phyloP scores from a whole-genome alignment of 2,888 invertebrate species.

The Adineta ricciae region DNA sequence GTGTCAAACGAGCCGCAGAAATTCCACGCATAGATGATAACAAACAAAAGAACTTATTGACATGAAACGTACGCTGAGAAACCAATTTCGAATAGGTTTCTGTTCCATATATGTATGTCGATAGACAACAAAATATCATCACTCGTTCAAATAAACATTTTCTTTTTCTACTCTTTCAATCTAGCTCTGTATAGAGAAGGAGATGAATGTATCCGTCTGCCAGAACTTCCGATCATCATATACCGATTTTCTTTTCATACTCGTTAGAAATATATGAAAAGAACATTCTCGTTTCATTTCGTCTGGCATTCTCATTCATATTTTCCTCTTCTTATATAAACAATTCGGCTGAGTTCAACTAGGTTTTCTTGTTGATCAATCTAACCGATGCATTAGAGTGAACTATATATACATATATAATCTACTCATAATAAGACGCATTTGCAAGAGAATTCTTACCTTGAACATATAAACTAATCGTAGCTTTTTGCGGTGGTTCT shows the following conservation, averaged over 20 bases:
- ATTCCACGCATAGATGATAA: not conserved
- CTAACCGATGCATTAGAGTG: not conserved
- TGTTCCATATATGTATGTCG: not conserved
- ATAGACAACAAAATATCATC: not conserved
- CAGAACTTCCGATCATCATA: not conserved
- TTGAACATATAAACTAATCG: not conserved
- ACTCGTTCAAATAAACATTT: not conserved
- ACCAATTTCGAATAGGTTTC: not conserved
- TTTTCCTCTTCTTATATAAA: not conserved
- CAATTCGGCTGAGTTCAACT: not conserved
- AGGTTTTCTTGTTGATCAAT: not conserved
- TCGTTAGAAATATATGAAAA: not conserved
- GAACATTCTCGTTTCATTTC: not conserved
- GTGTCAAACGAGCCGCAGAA: not conserved
- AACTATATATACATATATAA: too few species aligned
- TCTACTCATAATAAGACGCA: too few species aligned
- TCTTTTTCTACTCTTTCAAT: not conserved
- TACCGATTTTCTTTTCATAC: not conserved
- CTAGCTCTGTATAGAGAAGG: not conserved
- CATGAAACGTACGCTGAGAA: not conserved
- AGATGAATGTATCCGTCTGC: not conserved
- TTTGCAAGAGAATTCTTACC: not conserved
- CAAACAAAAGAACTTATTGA: not conserved
- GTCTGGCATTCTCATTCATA: not conserved
- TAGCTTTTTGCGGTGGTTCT: not conserved